Evolutionary conservation across 2,797 vertebrate genomes (phyloP).

Genomic region (Poeciliopsis turneri): DNA sequence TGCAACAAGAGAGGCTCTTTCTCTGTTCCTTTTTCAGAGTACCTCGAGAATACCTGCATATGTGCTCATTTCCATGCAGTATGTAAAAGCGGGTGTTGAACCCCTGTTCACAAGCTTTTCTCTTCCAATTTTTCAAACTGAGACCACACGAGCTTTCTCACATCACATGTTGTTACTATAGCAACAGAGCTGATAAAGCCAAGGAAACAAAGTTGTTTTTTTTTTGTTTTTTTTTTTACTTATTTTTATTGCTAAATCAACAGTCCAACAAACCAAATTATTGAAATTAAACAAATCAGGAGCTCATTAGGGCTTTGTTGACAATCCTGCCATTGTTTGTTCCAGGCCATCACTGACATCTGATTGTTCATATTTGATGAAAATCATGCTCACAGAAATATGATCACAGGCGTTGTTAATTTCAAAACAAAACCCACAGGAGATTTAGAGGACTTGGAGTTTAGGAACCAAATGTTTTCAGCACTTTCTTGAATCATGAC

Average conservation of each 20-base stretch:
- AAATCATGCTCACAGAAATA: constrained; percentile 19
- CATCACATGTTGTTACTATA: constrained; percentile 69
- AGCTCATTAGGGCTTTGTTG: constrained; percentile 8
- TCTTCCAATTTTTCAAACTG: constrained; percentile 46
- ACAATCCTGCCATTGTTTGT: constrained; percentile 2
- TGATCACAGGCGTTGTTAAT: neutral
- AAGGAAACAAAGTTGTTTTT: constrained; percentile 61
- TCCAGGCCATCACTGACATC: constrained; percentile 1
- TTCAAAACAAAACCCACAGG: constrained; percentile 23
- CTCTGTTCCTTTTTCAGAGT: constrained; percentile 18
- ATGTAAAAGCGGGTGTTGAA: constrained; percentile 65
- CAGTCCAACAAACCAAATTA: constrained; percentile 51
- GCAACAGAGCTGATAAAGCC: constrained; percentile 68
- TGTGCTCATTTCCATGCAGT: constrained; percentile 31
- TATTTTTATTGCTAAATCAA: constrained; percentile 45
- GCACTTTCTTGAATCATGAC: constrained; percentile 9
- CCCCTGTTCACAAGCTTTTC: constrained; percentile 48
- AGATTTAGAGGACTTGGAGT: constrained; percentile 1
- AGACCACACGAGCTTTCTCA: constrained; percentile 68
- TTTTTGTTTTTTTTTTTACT: neutral
- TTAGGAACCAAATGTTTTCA: constrained; percentile 1
- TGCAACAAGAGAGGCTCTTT: constrained; percentile 17
- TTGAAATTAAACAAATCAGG: constrained; percentile 20
- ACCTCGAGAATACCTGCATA: constrained; percentile 38
- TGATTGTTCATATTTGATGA: constrained; percentile 3